Evolutionary conservation across 2,797 vertebrate species (phyloP).

Genomic region (Iguana delicatissima): DNA sequence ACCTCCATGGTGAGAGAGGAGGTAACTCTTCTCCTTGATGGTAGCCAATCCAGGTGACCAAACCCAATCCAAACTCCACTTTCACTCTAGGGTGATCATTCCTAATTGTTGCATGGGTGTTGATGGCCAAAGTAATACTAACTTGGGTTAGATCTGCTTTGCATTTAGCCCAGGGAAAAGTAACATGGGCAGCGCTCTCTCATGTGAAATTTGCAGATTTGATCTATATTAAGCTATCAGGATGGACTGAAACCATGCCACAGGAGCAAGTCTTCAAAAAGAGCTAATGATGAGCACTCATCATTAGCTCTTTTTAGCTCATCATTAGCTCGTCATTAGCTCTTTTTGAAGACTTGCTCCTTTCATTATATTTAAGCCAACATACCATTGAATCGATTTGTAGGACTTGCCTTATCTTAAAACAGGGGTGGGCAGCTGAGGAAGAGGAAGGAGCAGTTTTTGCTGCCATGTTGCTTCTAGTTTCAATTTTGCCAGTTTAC

Average conservation of each 20-base stretch:
- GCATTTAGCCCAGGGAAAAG: background rate
- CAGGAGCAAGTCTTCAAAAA: too few relatives aligned
- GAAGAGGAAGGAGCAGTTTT: too few relatives aligned
- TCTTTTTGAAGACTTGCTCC: background rate
- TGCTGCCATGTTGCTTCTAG: too few relatives aligned
- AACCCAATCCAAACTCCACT: too few relatives aligned
- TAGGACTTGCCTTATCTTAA: background rate
- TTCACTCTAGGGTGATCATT: background rate
- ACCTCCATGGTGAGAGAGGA: too few relatives aligned
- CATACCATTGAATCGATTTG: background rate
- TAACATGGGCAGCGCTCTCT: background rate
- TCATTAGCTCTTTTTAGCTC: too few relatives aligned
- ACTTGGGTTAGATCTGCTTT: background rate
- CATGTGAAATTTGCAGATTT: background rate
- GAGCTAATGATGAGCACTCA: too few relatives aligned
- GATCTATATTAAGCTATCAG: background rate
- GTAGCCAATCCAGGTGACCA: too few relatives aligned
- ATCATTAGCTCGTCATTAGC: too few relatives aligned
- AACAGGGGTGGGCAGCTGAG: background rate
- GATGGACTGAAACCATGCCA: background rate
- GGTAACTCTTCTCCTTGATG: too few relatives aligned
- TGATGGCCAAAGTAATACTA: background rate
- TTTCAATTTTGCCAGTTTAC: too few relatives aligned
- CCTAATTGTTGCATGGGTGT: background rate
- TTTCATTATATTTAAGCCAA: background rate